Conservation (phyloP, 2,113 vertebrate genomes). For the Agelaius phoeniceus region DNA sequence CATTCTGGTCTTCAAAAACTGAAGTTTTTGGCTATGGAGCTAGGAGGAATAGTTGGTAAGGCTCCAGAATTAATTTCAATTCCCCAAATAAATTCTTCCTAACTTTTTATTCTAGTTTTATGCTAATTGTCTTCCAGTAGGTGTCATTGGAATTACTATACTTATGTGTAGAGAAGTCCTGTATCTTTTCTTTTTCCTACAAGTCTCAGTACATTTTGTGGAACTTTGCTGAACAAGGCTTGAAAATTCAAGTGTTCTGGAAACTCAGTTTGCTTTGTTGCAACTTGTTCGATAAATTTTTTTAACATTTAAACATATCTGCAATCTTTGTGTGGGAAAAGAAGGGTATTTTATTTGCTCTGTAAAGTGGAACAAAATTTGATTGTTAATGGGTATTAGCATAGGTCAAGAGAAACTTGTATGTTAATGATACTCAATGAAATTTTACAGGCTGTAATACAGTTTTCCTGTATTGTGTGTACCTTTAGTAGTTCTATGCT, state of each 20-base stretch:
- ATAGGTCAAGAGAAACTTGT: not conserved
- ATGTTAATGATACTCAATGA: not conserved
- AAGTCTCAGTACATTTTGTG: not conserved
- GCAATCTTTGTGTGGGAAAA: not conserved
- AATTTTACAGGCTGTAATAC: not conserved
- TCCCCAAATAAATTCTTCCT: not conserved
- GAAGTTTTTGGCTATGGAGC: not conserved
- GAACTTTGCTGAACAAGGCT: not conserved
- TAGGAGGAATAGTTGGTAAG: not conserved
- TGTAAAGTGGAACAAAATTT: not conserved
- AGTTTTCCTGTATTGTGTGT: not conserved
- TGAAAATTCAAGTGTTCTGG: not conserved
- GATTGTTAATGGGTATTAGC: not conserved
- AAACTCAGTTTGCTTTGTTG: not conserved
- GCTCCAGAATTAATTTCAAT: not conserved
- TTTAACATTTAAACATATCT: not conserved
- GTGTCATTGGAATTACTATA: not conserved
- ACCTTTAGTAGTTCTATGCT: not conserved
- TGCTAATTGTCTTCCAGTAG: not conserved
- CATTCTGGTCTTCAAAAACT: not conserved
- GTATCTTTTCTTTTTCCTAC: not conserved
- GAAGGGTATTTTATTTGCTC: not conserved
- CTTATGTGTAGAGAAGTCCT: not conserved
- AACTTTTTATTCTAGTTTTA: not conserved
- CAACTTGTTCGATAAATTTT: not conserved